These are phyloP conservation scores for Danaus chrysippus DNA, from an alignment of 2,888 invertebrate species.

Conservation along the genomic window DNA sequence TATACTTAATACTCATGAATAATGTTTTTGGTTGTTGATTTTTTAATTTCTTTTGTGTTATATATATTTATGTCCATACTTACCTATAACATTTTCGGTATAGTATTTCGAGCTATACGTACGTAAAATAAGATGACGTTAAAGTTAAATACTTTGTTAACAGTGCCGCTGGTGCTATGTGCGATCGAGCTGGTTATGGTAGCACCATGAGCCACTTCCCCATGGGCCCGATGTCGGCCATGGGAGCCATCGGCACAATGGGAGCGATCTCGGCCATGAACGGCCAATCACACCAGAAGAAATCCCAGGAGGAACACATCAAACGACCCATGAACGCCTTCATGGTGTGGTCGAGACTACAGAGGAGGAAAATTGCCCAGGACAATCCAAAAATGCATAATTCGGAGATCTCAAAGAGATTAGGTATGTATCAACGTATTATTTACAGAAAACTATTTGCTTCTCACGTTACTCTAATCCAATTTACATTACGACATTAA, in stretches of 20 bases:
- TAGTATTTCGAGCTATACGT: too few relatives aligned
- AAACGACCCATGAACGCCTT: constrained; percentile 99
- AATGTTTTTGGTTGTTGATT: too few relatives aligned
- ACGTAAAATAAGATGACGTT: too few relatives aligned
- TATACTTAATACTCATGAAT: background rate
- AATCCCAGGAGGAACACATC: constrained; percentile 90
- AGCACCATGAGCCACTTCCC: constrained; percentile 79
- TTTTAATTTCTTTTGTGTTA: too few relatives aligned
- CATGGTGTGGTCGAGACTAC: constrained; percentile 98
- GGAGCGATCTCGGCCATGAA: constrained; percentile 79
- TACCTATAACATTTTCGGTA: background rate
- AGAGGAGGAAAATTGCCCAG: constrained; percentile 96
- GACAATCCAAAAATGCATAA: constrained; percentile 99
- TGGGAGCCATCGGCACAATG: constrained; percentile 78
- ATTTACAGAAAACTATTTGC: constrained; percentile 7
- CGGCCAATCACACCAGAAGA: constrained; percentile 72
- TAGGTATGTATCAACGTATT: constrained; percentile 81
- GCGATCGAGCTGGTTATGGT: constrained; percentile 82
- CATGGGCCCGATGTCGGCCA: constrained; percentile 76
- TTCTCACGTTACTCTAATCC: constrained; percentile 6
- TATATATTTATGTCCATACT: background rate
- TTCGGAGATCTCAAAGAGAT: constrained; percentile 95
- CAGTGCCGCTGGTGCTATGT: constrained; percentile 87
- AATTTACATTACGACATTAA: constrained; percentile 11
- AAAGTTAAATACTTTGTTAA: constrained; percentile 32